These are phyloP conservation scores for Mionectes macconnelli DNA, from an alignment of 2,113 vertebrate genomes.

Conservation along the genomic window DNA sequence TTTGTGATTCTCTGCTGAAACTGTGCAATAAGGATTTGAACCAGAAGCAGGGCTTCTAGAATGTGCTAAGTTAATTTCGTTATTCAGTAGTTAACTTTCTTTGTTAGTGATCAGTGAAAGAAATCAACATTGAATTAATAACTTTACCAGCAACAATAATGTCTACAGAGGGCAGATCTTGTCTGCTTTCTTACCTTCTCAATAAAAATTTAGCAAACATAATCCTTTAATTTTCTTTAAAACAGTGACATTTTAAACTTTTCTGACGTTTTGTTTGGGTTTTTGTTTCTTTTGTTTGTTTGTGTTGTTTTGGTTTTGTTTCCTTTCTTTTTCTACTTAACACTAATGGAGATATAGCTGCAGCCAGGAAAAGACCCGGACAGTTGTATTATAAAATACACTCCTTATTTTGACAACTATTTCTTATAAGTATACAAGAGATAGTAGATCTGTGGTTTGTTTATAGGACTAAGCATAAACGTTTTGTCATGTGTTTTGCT, in stretches of 20 bases:
- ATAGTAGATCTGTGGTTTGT: not conserved
- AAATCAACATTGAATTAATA: not conserved
- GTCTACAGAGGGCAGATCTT: not conserved
- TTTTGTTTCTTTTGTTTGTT: not conserved
- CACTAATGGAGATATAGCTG: not conserved
- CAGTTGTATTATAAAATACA: not conserved
- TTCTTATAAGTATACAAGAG: slow-evolving; percentile 1
- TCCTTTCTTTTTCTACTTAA: not conserved
- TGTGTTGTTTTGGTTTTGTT: not conserved
- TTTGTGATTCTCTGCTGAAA: not conserved
- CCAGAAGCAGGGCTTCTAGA: not conserved
- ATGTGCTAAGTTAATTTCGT: rapidly evolving
- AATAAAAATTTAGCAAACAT: not conserved
- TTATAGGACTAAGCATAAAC: not conserved
- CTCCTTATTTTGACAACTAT: slow-evolving; percentile 21
- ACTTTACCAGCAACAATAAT: not conserved
- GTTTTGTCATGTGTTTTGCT: not conserved
- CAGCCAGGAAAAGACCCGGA: not conserved
- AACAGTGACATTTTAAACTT: not conserved
- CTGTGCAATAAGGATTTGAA: not conserved
- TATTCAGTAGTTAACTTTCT: not conserved
- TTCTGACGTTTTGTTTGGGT: not conserved
- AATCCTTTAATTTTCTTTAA: not conserved
- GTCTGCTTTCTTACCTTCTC: not conserved
- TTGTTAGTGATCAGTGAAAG: not conserved